A percentile compares a stretch with the other conserved stretches of the same genome.
These are phyloP conservation scores for Cuculus canorus DNA, from an alignment of 2,797 vertebrate genomes.

Conservation along the genomic window DNA sequence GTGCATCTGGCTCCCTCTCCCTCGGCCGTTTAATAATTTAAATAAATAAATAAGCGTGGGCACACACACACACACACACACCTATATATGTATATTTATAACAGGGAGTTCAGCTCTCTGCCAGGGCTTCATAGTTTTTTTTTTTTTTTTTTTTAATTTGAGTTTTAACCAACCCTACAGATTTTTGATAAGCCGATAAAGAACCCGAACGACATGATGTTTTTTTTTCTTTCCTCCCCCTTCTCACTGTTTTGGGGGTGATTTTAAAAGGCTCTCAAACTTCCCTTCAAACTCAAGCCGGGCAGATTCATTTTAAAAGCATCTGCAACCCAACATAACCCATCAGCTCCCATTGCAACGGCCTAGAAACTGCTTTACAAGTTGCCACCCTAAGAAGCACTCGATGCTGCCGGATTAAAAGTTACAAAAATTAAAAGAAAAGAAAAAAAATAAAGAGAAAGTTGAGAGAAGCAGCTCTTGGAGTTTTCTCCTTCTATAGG, in stretches of 20 bases:
- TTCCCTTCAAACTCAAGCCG: conserved; percentile 34
- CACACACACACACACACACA: background rate
- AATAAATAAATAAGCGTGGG: conserved; percentile 59
- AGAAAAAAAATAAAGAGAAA: background rate
- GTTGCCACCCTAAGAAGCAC: background rate
- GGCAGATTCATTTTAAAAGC: conserved; percentile 42
- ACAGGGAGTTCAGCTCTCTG: background rate
- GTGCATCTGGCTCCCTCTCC: conserved; percentile 43
- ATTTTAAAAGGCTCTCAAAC: conserved; percentile 5
- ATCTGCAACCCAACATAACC: background rate
- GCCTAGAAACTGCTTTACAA: conserved; percentile 6
- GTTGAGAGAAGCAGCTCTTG: background rate
- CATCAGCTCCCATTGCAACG: background rate
- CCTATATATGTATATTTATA: conserved; percentile 26
- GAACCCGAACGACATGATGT: background rate
- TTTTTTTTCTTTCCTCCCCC: background rate
- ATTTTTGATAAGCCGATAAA: conserved; percentile 19
- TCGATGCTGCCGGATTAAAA: background rate
- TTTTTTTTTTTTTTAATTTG: background rate
- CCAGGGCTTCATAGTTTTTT: background rate
- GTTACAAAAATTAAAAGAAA: background rate
- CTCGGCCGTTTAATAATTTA: conserved; percentile 46
- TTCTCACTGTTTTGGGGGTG: background rate
- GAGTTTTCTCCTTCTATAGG: background rate
- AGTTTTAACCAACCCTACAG: conserved; percentile 29